Conservation (phyloP, 2,888 invertebrate genomes). For the Pelosia muscerda region DNA sequence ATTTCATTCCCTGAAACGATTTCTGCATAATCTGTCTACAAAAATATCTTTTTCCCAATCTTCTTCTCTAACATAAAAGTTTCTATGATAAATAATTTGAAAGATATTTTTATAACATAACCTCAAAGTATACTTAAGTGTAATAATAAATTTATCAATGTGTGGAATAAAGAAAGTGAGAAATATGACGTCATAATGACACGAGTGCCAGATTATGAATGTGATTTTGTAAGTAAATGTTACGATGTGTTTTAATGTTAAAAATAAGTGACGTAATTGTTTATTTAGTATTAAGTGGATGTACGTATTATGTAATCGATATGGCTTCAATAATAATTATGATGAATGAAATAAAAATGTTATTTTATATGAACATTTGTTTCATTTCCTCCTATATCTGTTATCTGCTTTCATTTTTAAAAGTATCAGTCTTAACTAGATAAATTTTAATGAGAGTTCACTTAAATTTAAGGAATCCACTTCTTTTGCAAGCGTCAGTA, state of each 20-base stretch:
- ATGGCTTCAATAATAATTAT: conserved; percentile 76
- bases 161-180: conserved; percentile 40
- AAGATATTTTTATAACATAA: conserved; percentile 38
- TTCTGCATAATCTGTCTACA: neutral
- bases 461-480: too few relatives aligned
- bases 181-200: conserved; percentile 58
- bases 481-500: too few relatives aligned
- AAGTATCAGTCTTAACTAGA: neutral
- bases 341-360: conserved; percentile 79
- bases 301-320: conserved; percentile 75
- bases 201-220: conserved; percentile 79
- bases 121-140: conserved; percentile 5
- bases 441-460: neutral
- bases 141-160: conserved; percentile 26
- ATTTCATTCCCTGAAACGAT: conserved; percentile 7
- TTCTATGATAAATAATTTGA: conserved; percentile 12
- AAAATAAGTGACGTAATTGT: conserved; percentile 66
- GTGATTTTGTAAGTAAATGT: conserved; percentile 78
- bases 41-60: conserved; percentile 2
- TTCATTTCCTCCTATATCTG: conserved; percentile 24
- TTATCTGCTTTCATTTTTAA: neutral
- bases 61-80: conserved; percentile 10
- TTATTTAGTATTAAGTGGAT: conserved; percentile 72
- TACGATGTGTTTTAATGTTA: conserved; percentile 66
- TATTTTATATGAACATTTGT: conserved; percentile 76